Evolutionary conservation across 2,888 invertebrate genomes (phyloP).

Genomic region (Yponomeuta cagnagella): DNA sequence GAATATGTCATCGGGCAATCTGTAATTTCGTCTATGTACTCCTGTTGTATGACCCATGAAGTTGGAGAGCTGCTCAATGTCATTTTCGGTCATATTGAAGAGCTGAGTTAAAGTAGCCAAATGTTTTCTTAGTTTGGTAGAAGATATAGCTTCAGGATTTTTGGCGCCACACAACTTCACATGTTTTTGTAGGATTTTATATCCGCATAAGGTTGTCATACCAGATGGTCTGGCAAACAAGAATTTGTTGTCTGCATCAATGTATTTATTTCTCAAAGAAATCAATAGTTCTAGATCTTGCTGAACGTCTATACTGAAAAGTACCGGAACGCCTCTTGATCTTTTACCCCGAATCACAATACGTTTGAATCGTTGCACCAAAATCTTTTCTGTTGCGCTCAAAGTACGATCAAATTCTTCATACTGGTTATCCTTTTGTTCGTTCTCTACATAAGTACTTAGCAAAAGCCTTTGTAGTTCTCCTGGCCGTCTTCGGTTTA

Average conservation of each 20-base stretch:
- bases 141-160: slow-evolving; percentile 30
- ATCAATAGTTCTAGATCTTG: slow-evolving; percentile 20
- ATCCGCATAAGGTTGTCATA: too few species aligned
- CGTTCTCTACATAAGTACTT: slow-evolving; percentile 20
- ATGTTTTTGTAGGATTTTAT: slow-evolving; percentile 17
- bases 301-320: slow-evolving; percentile 29
- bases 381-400: slow-evolving; percentile 24
- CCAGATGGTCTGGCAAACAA: slow-evolving; percentile 11
- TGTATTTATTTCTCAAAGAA: slow-evolving; percentile 14
- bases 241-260: slow-evolving; percentile 13
- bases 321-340: slow-evolving; percentile 25
- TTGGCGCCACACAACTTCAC: slow-evolving; percentile 27
- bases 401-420: slow-evolving; percentile 25
- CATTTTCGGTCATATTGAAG: slow-evolving; percentile 30
- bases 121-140: slow-evolving; percentile 33
- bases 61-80: not conserved
- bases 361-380: slow-evolving; percentile 30
- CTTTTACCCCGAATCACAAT: slow-evolving; percentile 25
- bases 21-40: slow-evolving; percentile 28
- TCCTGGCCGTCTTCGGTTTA: slow-evolving; percentile 12
- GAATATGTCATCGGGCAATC: slow-evolving; percentile 24
- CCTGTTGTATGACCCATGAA: slow-evolving; percentile 5
- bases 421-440: slow-evolving; percentile 21
- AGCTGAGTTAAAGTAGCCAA: slow-evolving; percentile 32
- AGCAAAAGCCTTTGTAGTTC: slow-evolving; percentile 16